Percentiles rank a stretch among this genome's conserved stretches.
Conservation (phyloP, 2,888 invertebrate genomes). For the Trachelus troglodyta region DNA sequence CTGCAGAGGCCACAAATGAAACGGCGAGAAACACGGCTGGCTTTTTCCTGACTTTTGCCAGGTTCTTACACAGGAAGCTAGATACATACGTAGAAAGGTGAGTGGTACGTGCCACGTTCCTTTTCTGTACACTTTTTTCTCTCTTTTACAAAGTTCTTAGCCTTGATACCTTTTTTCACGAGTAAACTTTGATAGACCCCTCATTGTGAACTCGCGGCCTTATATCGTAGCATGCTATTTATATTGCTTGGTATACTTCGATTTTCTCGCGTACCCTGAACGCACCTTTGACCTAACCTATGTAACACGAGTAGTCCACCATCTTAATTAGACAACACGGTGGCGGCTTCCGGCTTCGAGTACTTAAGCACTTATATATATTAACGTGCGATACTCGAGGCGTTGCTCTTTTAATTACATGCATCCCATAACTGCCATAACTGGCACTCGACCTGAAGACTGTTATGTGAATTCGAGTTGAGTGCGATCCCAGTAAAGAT, state of each 20-base stretch:
- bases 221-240: not conserved
- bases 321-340: not conserved
- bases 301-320: not conserved
- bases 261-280: not conserved
- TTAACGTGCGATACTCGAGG: not conserved
- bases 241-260: not conserved
- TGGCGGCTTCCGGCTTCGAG: not conserved
- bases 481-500: not conserved
- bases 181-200: not conserved
- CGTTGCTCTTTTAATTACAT: not conserved
- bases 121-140: not conserved
- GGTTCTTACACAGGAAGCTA: not conserved
- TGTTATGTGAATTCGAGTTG: not conserved
- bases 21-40: not conserved
- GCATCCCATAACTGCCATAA: not conserved
- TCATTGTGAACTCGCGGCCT: not conserved
- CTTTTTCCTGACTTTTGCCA: not conserved
- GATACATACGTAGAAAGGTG: not conserved
- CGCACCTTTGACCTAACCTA: not conserved
- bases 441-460: not conserved
- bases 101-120: not conserved
- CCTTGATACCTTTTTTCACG: not conserved
- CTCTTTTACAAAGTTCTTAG: not conserved
- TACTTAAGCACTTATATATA: not conserved
- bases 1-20: not conserved